Evolutionary conservation across 1,140 invertebrate species (phyloP).

Genomic region (Asbolus verrucosus): DNA sequence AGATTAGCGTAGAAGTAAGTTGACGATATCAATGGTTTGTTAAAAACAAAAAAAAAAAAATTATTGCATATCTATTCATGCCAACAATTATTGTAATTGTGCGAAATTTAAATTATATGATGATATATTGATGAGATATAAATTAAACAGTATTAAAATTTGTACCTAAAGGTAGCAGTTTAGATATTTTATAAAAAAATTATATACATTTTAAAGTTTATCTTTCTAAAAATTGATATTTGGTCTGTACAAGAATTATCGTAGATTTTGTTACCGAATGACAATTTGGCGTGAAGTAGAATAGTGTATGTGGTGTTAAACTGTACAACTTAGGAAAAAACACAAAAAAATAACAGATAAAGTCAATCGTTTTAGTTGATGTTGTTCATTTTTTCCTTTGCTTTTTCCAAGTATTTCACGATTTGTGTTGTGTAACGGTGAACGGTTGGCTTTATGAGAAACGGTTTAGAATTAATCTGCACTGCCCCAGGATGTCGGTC

Average conservation of each 20-base stretch:
- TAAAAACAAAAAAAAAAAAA: constrained; percentile 51
- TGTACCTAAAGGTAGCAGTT: constrained; percentile 65
- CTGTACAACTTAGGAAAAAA: constrained; percentile 51
- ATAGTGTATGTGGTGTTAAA: constrained; percentile 57
- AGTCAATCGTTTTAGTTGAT: constrained; percentile 29
- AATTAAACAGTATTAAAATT: constrained; percentile 65
- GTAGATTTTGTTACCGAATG: constrained; percentile 63
- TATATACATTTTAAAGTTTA: constrained; percentile 63
- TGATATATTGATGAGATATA: constrained; percentile 53
- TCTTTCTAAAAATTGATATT: constrained; percentile 61
- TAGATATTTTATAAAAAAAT: constrained; percentile 65
- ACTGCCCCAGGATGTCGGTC: constrained; percentile 54
- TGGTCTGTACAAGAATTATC: constrained; percentile 54
- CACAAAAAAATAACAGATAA: constrained; percentile 25
- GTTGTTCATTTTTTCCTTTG: background rate
- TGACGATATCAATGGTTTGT: constrained; percentile 55
- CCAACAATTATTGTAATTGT: constrained; percentile 55
- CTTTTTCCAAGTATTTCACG: constrained; percentile 31
- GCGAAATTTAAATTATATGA: constrained; percentile 54
- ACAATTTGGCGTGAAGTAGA: constrained; percentile 61
- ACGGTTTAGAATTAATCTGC: constrained; percentile 53
- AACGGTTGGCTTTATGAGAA: constrained; percentile 35
- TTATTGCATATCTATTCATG: constrained; percentile 63
- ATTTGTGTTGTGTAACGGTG: constrained; percentile 19
- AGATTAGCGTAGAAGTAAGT: constrained; percentile 33